These are phyloP conservation scores for Megalops cyprinoides DNA, from an alignment of 2,797 vertebrate species.

Conservation along the genomic window DNA sequence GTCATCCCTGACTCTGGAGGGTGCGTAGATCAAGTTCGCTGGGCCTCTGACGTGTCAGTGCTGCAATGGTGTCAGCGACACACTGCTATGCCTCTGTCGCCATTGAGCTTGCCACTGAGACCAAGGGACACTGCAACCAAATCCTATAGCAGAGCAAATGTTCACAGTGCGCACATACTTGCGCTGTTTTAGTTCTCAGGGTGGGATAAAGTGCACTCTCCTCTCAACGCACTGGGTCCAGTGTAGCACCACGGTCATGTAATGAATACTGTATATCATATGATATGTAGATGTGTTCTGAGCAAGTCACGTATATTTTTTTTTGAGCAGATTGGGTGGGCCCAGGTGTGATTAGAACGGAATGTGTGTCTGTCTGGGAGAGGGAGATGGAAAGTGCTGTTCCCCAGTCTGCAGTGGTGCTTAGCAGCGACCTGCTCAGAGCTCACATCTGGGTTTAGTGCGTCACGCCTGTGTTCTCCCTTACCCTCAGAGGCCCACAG, in stretches of 20 bases:
- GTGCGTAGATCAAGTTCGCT: neutral
- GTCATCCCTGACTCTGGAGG: neutral
- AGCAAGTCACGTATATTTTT: neutral
- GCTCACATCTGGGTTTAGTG: conserved; percentile 1
- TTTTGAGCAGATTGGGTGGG: neutral
- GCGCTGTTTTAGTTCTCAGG: too few species aligned
- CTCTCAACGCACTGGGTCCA: neutral
- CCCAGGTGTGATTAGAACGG: neutral
- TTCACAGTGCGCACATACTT: neutral
- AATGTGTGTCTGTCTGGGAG: neutral
- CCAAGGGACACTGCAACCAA: neutral
- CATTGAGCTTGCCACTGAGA: too few species aligned
- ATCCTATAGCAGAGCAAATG: neutral
- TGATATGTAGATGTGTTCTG: neutral
- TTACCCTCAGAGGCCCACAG: neutral
- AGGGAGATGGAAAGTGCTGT: neutral
- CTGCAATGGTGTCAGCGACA: neutral
- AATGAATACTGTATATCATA: neutral
- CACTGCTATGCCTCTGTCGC: neutral
- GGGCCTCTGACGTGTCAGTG: neutral
- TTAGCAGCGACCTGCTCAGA: conserved; percentile 1
- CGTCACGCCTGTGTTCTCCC: neutral
- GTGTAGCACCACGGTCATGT: neutral
- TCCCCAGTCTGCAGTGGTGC: neutral
- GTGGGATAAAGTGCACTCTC: too few species aligned